phyloP scores from a whole-genome alignment of 1,140 invertebrate species.

The Asbolus verrucosus region DNA sequence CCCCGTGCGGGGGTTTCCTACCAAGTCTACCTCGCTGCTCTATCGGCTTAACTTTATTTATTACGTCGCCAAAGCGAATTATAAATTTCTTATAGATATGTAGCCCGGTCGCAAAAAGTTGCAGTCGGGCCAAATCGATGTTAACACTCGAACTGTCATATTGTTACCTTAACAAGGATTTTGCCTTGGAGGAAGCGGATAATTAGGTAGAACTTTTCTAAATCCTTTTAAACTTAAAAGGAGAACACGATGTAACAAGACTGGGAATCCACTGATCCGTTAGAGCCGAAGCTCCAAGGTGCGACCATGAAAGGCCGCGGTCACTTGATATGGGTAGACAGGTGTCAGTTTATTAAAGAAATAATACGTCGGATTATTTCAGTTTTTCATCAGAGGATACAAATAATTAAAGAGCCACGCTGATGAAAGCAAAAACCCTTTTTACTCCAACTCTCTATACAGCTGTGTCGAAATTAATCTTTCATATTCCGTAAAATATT shows the following conservation, averaged over 20 bases:
- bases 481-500: too few species aligned
- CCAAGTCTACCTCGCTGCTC: too few species aligned
- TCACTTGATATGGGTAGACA: not conserved
- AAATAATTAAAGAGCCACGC: too few species aligned
- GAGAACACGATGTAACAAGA: conserved; percentile 28
- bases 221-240: conserved; percentile 28
- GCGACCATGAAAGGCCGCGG: not conserved
- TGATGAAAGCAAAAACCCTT: too few species aligned
- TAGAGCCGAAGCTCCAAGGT: too few species aligned
- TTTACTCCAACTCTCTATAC: too few species aligned
- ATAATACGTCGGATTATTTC: not conserved
- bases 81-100: conserved; percentile 2
- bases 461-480: too few species aligned
- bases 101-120: conserved; percentile 11
- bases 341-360: conserved; percentile 7
- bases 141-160: conserved; percentile 42
- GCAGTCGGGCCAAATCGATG: conserved; percentile 12
- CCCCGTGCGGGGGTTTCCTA: conserved; percentile 32
- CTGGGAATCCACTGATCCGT: too few species aligned
- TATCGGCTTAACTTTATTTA: conserved; percentile 32
- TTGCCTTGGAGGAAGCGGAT: conserved; percentile 43
- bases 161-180: conserved; percentile 43
- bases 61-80: conserved; percentile 2
- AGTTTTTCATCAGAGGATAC: not conserved
- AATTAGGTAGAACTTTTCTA: conserved; percentile 41